Evolutionary conservation across 2,113 vertebrate species (phyloP).

Genomic region (Hepsetus odoe): DNA sequence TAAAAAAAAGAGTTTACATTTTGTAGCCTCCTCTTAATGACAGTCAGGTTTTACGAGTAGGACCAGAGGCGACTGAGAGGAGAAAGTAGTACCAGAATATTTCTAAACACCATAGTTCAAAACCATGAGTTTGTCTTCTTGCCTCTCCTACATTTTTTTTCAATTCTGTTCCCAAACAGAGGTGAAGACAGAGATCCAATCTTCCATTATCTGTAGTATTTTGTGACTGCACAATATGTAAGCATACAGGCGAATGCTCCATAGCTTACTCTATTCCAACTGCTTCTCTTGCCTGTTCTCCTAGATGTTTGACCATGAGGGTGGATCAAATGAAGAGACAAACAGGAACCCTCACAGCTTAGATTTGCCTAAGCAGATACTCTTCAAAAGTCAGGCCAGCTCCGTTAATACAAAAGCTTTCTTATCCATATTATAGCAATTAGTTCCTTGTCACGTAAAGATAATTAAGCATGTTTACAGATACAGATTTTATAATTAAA

Average conservation of each 20-base stretch:
- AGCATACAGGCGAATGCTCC: background rate
- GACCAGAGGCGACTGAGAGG: slow-evolving; percentile 40
- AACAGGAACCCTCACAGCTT: background rate
- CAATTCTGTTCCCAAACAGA: background rate
- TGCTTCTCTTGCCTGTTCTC: background rate
- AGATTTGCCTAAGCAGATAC: background rate
- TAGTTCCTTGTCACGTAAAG: background rate
- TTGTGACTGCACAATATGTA: background rate
- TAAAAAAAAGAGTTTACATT: slow-evolving; percentile 45
- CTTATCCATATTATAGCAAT: background rate
- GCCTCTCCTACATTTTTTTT: background rate
- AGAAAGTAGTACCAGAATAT: slow-evolving; percentile 37
- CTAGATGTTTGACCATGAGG: background rate
- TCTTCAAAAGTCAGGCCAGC: background rate
- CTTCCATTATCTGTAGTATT: background rate
- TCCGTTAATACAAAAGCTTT: background rate
- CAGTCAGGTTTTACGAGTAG: background rate
- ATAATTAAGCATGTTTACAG: background rate
- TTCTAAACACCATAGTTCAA: background rate
- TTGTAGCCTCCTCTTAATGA: slow-evolving; percentile 48
- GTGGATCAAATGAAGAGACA: background rate
- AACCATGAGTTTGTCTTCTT: slow-evolving; percentile 6
- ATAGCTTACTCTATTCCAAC: background rate
- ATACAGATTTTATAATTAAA: background rate
- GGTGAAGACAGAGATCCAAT: background rate